Evolutionary conservation across 92 coral and sea anemone species (phyloP).

Genomic region (Palythoa grandis): DNA sequence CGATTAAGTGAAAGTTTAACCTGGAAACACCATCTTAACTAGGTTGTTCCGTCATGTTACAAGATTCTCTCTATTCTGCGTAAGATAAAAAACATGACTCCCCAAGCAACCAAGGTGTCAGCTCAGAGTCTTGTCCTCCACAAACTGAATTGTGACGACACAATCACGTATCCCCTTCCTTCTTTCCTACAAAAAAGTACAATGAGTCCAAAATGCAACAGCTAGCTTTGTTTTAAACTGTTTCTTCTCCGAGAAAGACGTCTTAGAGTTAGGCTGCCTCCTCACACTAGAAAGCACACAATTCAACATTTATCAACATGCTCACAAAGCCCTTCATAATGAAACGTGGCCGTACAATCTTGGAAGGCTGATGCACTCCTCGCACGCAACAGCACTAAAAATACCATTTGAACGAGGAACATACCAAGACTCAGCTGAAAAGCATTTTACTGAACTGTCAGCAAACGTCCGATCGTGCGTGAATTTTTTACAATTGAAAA

Average conservation of each 20-base stretch:
- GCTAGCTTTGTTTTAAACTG: not conserved
- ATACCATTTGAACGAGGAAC: not conserved
- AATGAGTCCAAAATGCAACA: not conserved
- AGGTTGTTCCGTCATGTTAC: no score
- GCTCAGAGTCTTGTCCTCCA: no score
- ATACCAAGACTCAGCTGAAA: constrained; percentile 8
- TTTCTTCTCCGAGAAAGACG: not conserved
- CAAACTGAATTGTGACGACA: no score
- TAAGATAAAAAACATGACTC: no score
- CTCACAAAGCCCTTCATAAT: constrained; percentile 5
- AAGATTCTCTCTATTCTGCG: no score
- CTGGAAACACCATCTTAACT: no score
- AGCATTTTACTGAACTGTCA: not conserved
- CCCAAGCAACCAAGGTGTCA: no score
- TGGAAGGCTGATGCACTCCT: not conserved
- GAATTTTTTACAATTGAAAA: not conserved
- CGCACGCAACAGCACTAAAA: not conserved
- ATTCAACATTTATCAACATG: not conserved
- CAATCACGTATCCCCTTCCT: no score
- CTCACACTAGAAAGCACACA: constrained; percentile 24
- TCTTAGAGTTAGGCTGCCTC: not conserved
- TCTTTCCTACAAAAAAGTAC: no score
- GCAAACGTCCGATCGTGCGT: constrained; percentile 2
- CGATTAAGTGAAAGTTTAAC: no score
- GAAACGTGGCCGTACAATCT: constrained; percentile 9